Evolutionary conservation across 2,888 invertebrate genomes (phyloP).

Genomic region (Ochropleura plecta): DNA sequence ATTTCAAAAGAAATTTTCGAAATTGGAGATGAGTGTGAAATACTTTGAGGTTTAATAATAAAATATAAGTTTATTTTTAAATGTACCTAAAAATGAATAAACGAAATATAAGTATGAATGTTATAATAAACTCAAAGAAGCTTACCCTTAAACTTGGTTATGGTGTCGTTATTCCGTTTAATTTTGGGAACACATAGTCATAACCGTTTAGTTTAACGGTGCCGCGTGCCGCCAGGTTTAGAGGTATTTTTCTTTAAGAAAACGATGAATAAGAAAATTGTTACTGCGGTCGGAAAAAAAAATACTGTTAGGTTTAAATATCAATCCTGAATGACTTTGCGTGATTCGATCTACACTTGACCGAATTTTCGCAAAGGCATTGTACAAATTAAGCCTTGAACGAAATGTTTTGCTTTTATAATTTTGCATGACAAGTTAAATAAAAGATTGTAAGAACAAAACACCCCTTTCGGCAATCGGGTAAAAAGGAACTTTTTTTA

Average conservation of each 20-base stretch:
- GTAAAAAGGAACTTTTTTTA: neutral
- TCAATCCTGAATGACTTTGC: neutral
- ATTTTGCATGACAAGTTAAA: neutral
- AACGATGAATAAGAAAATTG: neutral
- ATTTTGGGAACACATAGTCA: neutral
- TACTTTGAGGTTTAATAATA: constrained; percentile 9
- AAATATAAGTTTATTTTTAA: neutral
- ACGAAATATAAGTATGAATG: neutral
- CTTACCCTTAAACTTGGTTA: constrained; percentile 11
- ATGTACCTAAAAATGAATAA: no score
- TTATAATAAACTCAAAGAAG: constrained; percentile 8
- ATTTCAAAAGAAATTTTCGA: constrained; percentile 9
- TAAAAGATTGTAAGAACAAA: neutral
- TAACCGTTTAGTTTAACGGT: constrained; percentile 34
- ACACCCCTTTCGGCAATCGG: no score
- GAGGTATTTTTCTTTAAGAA: neutral
- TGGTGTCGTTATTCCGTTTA: constrained; percentile 17
- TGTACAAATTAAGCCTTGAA: neutral
- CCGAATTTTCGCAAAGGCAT: neutral
- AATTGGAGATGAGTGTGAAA: neutral
- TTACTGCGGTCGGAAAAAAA: neutral
- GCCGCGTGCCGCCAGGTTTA: neutral
- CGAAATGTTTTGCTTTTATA: neutral
- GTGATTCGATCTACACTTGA: neutral
- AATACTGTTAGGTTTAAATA: neutral